phyloP scores from a whole-genome alignment of 2,888 invertebrate species.

The Neoscelio sp. region DNA sequence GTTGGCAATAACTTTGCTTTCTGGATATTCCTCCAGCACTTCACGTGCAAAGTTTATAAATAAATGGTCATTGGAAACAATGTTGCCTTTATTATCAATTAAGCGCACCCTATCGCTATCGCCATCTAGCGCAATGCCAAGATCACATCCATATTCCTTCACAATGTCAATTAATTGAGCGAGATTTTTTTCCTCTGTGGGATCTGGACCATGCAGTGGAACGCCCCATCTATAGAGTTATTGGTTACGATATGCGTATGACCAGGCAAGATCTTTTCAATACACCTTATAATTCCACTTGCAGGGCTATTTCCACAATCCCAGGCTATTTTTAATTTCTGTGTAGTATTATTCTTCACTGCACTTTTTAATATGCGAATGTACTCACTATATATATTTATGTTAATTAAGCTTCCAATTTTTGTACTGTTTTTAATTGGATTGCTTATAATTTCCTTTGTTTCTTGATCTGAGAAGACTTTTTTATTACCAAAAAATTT shows the following conservation, averaged over 20 bases:
- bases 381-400: constrained; percentile 46
- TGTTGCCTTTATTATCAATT: constrained; percentile 45
- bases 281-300: constrained; percentile 46
- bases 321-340: constrained; percentile 47
- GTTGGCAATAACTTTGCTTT: constrained; percentile 46
- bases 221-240: constrained; percentile 46
- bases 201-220: constrained; percentile 44
- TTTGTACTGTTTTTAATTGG: constrained; percentile 42
- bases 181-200: constrained; percentile 40
- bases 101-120: constrained; percentile 46
- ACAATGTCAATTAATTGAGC: constrained; percentile 43
- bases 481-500: constrained; percentile 47
- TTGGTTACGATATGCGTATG: constrained; percentile 45
- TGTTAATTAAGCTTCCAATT: constrained; percentile 50
- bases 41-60: constrained; percentile 47
- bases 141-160: constrained; percentile 42
- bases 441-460: constrained; percentile 41
- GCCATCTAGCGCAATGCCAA: constrained; percentile 45
- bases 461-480: constrained; percentile 46
- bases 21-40: constrained; percentile 39
- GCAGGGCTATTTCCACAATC: constrained; percentile 45
- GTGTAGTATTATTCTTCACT: constrained; percentile 42
- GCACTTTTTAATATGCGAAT: constrained; percentile 41
- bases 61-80: constrained; percentile 47
- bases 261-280: constrained; percentile 46